A percentile compares a stretch with the other conserved stretches of the same genome.
These are phyloP conservation scores for Caenorhabditis zanzibari DNA, from an alignment of 2,888 invertebrate genomes.

Conservation along the genomic window DNA sequence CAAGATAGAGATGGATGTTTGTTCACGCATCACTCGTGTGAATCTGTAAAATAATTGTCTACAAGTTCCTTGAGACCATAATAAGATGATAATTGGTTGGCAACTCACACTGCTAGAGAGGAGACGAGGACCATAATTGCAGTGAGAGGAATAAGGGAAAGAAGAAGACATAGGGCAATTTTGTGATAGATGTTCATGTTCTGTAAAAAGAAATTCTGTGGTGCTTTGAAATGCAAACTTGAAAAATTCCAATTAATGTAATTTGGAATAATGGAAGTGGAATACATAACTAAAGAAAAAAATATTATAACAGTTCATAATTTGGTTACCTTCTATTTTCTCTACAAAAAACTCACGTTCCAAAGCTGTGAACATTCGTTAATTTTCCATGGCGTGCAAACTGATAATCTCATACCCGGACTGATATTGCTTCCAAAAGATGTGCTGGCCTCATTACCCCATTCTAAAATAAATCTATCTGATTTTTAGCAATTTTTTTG, in stretches of 20 bases:
- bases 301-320: too few species aligned
- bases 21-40: constrained; percentile 48
- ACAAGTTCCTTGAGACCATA: neutral
- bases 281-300: too few species aligned
- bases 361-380: constrained; percentile 20
- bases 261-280: too few species aligned
- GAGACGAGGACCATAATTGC: constrained; percentile 25
- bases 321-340: too few species aligned
- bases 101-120: constrained; percentile 40
- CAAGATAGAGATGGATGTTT: constrained; percentile 30
- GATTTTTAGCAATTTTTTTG: neutral
- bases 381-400: constrained; percentile 38
- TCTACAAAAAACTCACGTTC: constrained; percentile 35
- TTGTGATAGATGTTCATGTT: constrained; percentile 10
- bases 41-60: constrained; percentile 34
- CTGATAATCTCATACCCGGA: neutral
- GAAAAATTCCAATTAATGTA: neutral
- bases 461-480: constrained; percentile 22
- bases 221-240: too few species aligned
- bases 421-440: neutral
- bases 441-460: constrained; percentile 6
- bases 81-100: constrained; percentile 20
- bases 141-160: constrained; percentile 29
- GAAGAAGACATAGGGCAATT: constrained; percentile 13
- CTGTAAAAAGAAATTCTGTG: too few species aligned